phyloP scores from a whole-genome alignment of 2,888 invertebrate genomes.

The Drosophila merina region DNA sequence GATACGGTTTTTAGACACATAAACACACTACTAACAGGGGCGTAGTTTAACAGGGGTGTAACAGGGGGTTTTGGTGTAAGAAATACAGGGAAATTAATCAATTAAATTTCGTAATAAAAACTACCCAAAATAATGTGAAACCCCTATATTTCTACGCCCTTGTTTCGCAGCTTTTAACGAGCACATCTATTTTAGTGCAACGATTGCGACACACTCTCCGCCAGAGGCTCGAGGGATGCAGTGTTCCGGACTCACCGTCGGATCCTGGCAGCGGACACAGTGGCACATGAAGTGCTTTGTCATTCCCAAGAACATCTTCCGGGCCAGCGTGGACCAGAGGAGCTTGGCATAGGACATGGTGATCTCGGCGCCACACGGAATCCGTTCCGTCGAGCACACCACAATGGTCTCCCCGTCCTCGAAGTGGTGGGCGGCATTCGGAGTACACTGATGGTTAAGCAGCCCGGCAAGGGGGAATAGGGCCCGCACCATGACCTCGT shows the following conservation, averaged over 20 bases:
- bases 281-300: constrained; percentile 89
- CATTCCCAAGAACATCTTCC: constrained; percentile 86
- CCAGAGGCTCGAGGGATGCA: not conserved
- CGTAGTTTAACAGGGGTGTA: not conserved
- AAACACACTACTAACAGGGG: not conserved
- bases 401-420: constrained; percentile 86
- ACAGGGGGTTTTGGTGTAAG: not conserved
- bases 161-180: not conserved
- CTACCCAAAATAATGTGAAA: not conserved
- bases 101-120: not conserved
- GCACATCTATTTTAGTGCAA: constrained; percentile 36
- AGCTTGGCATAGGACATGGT: constrained; percentile 89
- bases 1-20: not conserved
- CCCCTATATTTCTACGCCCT: constrained; percentile 3
- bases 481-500: constrained; percentile 85
- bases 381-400: constrained; percentile 86
- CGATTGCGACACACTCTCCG: constrained; percentile 24
- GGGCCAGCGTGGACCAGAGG: constrained; percentile 88
- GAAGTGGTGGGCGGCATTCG: constrained; percentile 89
- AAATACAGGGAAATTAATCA: not conserved
- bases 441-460: constrained; percentile 89
- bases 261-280: constrained; percentile 88
- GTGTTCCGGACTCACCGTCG: constrained; percentile 85
- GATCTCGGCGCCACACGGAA: constrained; percentile 88
- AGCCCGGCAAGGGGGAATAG: constrained; percentile 88